Conservation (phyloP, 2,888 invertebrate species). For the Brachypterus glaber region DNA sequence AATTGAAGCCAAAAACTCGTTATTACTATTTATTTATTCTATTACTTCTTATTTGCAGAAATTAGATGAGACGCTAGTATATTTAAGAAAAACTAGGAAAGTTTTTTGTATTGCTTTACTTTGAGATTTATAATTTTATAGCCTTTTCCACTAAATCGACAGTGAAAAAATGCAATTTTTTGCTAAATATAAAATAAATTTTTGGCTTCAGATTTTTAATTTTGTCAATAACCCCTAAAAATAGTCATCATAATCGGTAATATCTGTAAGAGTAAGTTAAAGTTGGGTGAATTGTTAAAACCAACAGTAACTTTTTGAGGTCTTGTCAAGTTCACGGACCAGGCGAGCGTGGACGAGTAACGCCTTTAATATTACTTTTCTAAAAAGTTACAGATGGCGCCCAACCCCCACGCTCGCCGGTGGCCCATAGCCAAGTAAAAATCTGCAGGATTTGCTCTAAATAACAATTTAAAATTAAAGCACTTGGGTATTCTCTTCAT, state of each 20-base stretch:
- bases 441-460: constrained; percentile 40
- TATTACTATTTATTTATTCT: too few species aligned
- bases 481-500: constrained; percentile 41
- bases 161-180: too few species aligned
- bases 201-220: too few species aligned
- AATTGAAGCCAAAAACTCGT: constrained; percentile 12
- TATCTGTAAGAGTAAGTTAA: constrained; percentile 28
- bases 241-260: constrained; percentile 25
- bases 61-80: too few species aligned
- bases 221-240: too few species aligned
- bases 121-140: too few species aligned
- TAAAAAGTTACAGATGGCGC: constrained; percentile 27
- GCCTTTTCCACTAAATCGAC: too few species aligned
- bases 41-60: too few species aligned
- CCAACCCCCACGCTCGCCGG: constrained; percentile 15
- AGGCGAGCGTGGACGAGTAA: too few species aligned
- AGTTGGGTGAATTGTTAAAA: constrained; percentile 41
- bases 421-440: constrained; percentile 38
- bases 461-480: constrained; percentile 38
- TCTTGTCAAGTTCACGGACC: constrained; percentile 37
- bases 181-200: constrained; percentile 1
- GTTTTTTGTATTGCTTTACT: too few species aligned
- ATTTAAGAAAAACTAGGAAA: too few species aligned
- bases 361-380: too few species aligned
- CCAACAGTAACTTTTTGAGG: constrained; percentile 44